Conservation (phyloP, 1,140 invertebrate species). For the Choristoneura fumiferana region DNA sequence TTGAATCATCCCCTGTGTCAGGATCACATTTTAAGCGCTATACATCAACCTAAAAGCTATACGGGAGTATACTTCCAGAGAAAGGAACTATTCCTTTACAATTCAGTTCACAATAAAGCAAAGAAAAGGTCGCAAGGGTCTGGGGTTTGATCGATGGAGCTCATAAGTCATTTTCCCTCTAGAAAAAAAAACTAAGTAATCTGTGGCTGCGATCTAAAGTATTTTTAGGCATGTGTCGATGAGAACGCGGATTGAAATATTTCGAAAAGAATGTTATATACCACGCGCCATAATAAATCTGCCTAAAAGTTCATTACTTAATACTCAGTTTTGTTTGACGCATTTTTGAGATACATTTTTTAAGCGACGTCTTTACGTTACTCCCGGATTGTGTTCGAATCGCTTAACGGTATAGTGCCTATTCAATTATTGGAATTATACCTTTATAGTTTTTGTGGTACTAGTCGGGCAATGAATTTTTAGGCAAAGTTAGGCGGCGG, state of each 20-base stretch:
- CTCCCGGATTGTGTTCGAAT: too few species aligned
- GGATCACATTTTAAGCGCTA: neutral
- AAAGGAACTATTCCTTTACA: neutral
- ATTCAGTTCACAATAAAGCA: slow-evolving; percentile 1
- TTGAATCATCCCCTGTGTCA: too few species aligned
- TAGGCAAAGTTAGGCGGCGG: too few species aligned
- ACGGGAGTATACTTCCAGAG: neutral
- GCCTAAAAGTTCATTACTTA: too few species aligned
- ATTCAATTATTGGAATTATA: too few species aligned
- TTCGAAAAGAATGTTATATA: neutral
- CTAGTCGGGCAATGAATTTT: too few species aligned
- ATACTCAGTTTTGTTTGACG: too few species aligned
- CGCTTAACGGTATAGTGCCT: too few species aligned
- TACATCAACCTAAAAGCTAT: neutral
- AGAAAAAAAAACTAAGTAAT: neutral
- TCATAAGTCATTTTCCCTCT: slow-evolving; percentile 14
- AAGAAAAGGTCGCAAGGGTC: neutral
- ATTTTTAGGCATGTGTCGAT: neutral
- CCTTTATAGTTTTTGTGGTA: too few species aligned
- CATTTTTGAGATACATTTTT: too few species aligned
- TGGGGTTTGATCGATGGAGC: slow-evolving; percentile 16
- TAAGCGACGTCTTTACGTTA: too few species aligned
- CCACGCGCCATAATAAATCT: too few species aligned
- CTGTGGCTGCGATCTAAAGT: neutral
- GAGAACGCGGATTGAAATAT: neutral